A percentile compares a stretch with the other conserved stretches of the same genome.
Evolutionary conservation across 1,140 invertebrate genomes (phyloP).

Genomic region (Cheumatopsyche charites): DNA sequence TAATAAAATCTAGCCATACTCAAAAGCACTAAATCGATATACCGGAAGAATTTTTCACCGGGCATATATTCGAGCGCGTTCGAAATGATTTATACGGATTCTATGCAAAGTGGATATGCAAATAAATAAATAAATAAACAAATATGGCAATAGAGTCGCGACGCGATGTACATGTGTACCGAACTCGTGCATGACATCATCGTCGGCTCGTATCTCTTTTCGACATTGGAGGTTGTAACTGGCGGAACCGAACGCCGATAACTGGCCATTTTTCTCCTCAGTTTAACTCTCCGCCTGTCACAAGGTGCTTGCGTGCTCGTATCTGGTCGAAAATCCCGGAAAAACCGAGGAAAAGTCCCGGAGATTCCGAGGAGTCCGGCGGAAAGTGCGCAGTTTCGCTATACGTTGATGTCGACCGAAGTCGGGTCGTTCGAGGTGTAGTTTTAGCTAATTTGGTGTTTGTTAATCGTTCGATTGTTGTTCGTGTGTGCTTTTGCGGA

Average conservation of each 20-base stretch:
- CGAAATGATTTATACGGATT: conserved; percentile 22
- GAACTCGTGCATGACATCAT: conserved; percentile 26
- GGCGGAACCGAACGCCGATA: not conserved
- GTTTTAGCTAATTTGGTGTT: too few species aligned
- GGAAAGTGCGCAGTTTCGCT: too few species aligned
- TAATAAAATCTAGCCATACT: not conserved
- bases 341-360: too few species aligned
- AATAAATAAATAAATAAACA: conserved; percentile 34
- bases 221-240: conserved; percentile 23
- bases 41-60: conserved; percentile 10
- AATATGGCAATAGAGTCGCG: conserved; percentile 18
- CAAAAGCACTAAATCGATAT: not conserved
- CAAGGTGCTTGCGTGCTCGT: too few species aligned
- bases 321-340: too few species aligned
- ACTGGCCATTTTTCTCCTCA: not conserved
- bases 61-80: not conserved
- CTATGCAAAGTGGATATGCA: conserved; percentile 13
- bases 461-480: too few species aligned
- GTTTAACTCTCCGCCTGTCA: too few species aligned
- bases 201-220: conserved; percentile 12
- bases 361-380: too few species aligned
- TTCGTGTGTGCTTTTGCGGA: too few species aligned
- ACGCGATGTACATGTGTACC: not conserved
- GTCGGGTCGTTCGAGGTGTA: too few species aligned
- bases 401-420: too few species aligned